Evolutionary conservation across 2,113 vertebrate genomes (phyloP).

Genomic region (Lophura nycthemera): DNA sequence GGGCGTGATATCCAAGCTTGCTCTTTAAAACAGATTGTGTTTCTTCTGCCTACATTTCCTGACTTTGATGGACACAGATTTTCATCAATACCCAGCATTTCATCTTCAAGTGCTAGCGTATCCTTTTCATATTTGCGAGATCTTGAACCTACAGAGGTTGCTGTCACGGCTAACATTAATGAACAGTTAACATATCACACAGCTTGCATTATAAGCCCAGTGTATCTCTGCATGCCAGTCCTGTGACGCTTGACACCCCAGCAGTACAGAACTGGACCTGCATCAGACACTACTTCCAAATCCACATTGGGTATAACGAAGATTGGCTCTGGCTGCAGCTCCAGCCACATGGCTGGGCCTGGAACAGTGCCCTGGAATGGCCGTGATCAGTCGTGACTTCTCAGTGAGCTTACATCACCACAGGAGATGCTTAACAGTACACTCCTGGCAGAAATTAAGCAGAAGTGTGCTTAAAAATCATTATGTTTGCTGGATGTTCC

Average conservation of each 20-base stretch:
- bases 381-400: background rate
- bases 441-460: conserved; percentile 1
- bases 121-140: conserved; percentile 9
- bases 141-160: background rate
- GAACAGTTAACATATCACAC: background rate
- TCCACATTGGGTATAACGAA: background rate
- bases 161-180: background rate
- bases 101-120: conserved; percentile 9
- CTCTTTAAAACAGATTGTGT: conserved; percentile 47
- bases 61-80: conserved; percentile 19
- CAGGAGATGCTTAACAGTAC: background rate
- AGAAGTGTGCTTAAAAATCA: background rate
- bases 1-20: conserved; percentile 52
- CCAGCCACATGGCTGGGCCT: background rate
- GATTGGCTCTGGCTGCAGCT: background rate
- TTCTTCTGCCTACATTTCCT: conserved; percentile 44
- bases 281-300: background rate
- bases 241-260: background rate
- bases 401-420: background rate
- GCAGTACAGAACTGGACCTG: background rate
- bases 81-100: conserved; percentile 29
- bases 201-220: background rate
- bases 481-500: background rate
- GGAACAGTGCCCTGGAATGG: fast-evolving
- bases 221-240: background rate